Percentiles rank a stretch among this genome's conserved stretches.
These are phyloP conservation scores for Drosophila lacertosa DNA, from an alignment of 1,140 invertebrate species.

Conservation along the genomic window DNA sequence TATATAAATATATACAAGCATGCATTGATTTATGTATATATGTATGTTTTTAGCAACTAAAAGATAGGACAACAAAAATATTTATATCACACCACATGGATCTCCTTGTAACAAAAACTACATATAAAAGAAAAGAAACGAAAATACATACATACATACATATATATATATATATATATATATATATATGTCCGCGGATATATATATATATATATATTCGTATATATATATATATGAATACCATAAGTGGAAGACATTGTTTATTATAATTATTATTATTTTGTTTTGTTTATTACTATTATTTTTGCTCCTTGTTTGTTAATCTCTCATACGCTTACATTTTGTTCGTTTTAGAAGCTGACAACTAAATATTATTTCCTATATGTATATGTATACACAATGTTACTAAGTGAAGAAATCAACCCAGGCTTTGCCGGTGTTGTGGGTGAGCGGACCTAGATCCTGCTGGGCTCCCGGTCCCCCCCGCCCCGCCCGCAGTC, in stretches of 20 bases:
- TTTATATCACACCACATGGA: conserved; percentile 58
- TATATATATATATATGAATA: conserved; percentile 15
- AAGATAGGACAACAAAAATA: conserved; percentile 7
- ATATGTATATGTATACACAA: conserved; percentile 64
- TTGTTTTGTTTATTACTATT: conserved; percentile 36
- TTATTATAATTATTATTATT: conserved; percentile 34
- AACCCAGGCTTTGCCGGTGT: conserved; percentile 21
- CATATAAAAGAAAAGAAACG: conserved; percentile 35
- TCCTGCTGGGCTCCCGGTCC: neutral
- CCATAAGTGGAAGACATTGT: conserved; percentile 39
- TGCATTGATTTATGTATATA: conserved; percentile 32
- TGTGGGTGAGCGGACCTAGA: neutral
- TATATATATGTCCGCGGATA: conserved; percentile 10
- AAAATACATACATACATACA: conserved; percentile 47
- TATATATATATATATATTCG: conserved; percentile 9
- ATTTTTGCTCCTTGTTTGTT: conserved; percentile 35
- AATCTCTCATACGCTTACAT: conserved; percentile 38
- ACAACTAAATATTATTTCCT: conserved; percentile 56
- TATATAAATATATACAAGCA: conserved; percentile 18
- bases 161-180: conserved; percentile 20
- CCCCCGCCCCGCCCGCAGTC: conserved; percentile 1
- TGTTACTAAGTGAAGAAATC: conserved; percentile 55
- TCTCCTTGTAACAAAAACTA: conserved; percentile 59
- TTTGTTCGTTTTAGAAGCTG: conserved; percentile 38
- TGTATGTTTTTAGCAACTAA: conserved; percentile 39